These are phyloP conservation scores for Colossoma macropomum DNA, from an alignment of 2,113 vertebrate genomes.

Conservation along the genomic window DNA sequence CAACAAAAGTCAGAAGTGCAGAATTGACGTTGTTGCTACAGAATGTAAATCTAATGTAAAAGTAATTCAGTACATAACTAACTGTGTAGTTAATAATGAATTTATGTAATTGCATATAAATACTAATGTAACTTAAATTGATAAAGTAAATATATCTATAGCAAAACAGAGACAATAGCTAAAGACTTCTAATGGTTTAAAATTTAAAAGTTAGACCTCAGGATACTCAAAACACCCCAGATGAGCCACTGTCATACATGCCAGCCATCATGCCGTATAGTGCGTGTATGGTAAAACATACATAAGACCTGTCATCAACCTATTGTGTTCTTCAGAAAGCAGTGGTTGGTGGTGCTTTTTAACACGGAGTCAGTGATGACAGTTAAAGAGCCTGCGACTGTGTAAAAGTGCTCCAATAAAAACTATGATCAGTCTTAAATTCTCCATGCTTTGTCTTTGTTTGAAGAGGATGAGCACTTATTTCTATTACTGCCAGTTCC, in stretches of 20 bases:
- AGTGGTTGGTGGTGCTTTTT: not conserved
- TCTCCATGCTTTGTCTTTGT: not conserved
- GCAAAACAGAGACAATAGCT: not conserved
- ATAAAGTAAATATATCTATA: too few species aligned
- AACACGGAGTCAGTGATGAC: not conserved
- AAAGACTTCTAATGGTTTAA: not conserved
- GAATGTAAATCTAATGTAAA: too few species aligned
- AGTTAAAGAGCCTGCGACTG: not conserved
- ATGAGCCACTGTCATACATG: conserved; percentile 7
- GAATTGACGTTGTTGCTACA: too few species aligned
- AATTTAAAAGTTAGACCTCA: not conserved
- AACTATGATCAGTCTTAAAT: not conserved
- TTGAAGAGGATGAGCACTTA: conserved; percentile 41
- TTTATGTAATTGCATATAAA: too few species aligned
- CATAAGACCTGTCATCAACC: not conserved
- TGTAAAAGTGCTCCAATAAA: not conserved
- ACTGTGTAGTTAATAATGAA: too few species aligned
- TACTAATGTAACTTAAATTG: too few species aligned
- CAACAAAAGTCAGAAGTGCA: too few species aligned
- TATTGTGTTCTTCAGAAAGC: not conserved
- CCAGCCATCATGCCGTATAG: not conserved
- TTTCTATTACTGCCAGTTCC: conserved; percentile 75
- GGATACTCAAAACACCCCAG: conserved; percentile 10
- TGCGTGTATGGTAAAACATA: conserved; percentile 5
- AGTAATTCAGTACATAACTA: too few species aligned